Conservation (phyloP, 1,140 invertebrate species). For the Pectinophora gossypiella region DNA sequence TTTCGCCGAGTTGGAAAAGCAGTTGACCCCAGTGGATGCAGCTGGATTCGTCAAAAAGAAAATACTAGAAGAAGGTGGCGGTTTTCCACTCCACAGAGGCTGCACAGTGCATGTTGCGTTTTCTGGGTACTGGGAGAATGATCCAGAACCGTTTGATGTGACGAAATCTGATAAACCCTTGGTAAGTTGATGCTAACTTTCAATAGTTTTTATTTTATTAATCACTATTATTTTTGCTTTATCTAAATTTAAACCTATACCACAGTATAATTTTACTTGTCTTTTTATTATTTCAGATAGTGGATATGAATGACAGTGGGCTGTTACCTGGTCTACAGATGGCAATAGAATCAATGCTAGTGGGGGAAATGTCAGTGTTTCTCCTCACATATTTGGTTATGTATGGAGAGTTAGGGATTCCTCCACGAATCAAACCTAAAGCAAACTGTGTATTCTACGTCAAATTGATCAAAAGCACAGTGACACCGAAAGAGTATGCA, state of each 20-base stretch:
- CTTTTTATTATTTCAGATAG: conserved; percentile 51
- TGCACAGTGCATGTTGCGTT: conserved; percentile 47
- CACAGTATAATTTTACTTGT: neutral
- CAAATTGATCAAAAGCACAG: conserved; percentile 47
- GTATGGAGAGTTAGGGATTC: conserved; percentile 67
- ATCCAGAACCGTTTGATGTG: conserved; percentile 47
- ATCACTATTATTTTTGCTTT: no score
- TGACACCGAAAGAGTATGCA: conserved; percentile 44
- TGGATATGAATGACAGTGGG: conserved; percentile 54
- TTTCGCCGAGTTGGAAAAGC: conserved; percentile 37
- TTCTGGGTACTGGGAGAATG: conserved; percentile 61
- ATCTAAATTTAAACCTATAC: no score
- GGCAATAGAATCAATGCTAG: conserved; percentile 60
- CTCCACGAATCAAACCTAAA: conserved; percentile 60
- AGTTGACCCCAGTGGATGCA: conserved; percentile 33
- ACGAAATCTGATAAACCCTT: conserved; percentile 38
- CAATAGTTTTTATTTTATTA: no score
- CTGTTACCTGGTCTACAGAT: conserved; percentile 57
- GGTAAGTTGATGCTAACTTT: conserved; percentile 26
- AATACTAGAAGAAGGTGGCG: conserved; percentile 56
- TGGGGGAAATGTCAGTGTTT: conserved; percentile 64
- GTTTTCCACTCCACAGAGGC: conserved; percentile 35
- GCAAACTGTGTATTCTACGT: conserved; percentile 62
- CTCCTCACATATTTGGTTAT: conserved; percentile 59
- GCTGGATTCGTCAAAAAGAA: conserved; percentile 54